A percentile compares a stretch with the other conserved stretches of the same genome.
phyloP scores from a whole-genome alignment of 2,888 invertebrate genomes.

The Agonopterix alstromeriana region DNA sequence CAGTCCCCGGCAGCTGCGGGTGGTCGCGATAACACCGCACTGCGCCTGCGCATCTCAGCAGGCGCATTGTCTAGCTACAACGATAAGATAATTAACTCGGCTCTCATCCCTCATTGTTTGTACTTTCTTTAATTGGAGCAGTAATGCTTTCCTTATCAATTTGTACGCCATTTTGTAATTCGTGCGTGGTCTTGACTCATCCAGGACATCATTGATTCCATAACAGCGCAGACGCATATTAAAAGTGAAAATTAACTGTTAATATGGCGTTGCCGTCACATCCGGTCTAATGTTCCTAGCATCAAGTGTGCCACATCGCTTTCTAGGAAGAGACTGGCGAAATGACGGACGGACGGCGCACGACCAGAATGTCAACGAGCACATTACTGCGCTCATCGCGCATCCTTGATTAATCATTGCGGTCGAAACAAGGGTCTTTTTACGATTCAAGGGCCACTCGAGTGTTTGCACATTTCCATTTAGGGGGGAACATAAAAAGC shows the following conservation, averaged over 20 bases:
- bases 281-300: constrained; percentile 43
- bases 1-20: constrained; percentile 23
- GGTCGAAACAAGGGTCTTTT: background rate
- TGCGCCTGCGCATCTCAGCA: constrained; percentile 36
- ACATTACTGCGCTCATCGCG: constrained; percentile 22
- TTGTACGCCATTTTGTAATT: constrained; percentile 1
- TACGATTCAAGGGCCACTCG: constrained; percentile 5
- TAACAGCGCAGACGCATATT: constrained; percentile 28
- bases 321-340: constrained; percentile 63
- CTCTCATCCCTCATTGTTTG: constrained; percentile 28
- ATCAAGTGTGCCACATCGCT: constrained; percentile 55
- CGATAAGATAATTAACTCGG: constrained; percentile 48
- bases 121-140: constrained; percentile 13
- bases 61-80: constrained; percentile 36
- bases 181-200: constrained; percentile 1
- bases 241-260: constrained; percentile 66
- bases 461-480: constrained; percentile 15
- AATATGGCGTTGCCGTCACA: constrained; percentile 38
- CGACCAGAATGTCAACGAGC: constrained; percentile 49
- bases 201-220: constrained; percentile 24
- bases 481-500: constrained; percentile 20
- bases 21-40: constrained; percentile 38
- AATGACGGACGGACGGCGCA: constrained; percentile 43
- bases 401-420: constrained; percentile 41
- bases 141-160: background rate